Evolutionary conservation across 1,140 invertebrate species (phyloP).

Genomic region (Eriocheir sinensis): DNA sequence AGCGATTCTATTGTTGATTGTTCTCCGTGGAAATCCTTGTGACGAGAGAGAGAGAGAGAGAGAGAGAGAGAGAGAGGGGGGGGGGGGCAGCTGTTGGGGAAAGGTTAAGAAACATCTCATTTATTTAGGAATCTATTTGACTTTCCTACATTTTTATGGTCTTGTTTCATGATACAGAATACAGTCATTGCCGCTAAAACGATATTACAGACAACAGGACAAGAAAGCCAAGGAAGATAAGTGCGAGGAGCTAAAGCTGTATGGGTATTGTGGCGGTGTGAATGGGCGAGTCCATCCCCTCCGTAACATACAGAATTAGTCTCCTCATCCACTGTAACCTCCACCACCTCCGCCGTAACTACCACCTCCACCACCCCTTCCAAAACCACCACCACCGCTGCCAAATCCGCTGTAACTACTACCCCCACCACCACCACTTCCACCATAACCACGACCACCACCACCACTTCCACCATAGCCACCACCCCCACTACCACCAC

Average conservation of each 20-base stretch:
- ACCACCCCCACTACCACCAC: background rate
- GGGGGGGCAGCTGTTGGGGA: background rate
- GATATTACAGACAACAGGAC: too few species aligned
- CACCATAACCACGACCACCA: background rate
- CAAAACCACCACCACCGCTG: background rate
- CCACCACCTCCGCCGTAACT: background rate
- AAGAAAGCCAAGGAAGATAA: too few species aligned
- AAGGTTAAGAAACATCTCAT: too few species aligned
- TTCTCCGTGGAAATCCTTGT: background rate
- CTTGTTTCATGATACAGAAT: too few species aligned
- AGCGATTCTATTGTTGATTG: background rate
- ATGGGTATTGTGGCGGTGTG: background rate
- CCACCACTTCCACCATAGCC: background rate
- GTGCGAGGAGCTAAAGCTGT: too few species aligned
- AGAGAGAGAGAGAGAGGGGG: slow-evolving; percentile 10
- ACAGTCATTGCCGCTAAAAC: too few species aligned
- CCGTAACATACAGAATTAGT: background rate
- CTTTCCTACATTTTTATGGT: too few species aligned
- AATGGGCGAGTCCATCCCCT: background rate
- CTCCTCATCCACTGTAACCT: background rate
- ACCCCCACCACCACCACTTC: background rate
- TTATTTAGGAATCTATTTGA: too few species aligned
- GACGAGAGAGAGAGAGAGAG: background rate
- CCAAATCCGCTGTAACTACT: too few species aligned
- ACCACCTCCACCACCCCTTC: background rate